Percentiles rank a stretch among this genome's conserved stretches.
Evolutionary conservation across 2,888 invertebrate species (phyloP).

Genomic region (Luperina nickerlii): DNA sequence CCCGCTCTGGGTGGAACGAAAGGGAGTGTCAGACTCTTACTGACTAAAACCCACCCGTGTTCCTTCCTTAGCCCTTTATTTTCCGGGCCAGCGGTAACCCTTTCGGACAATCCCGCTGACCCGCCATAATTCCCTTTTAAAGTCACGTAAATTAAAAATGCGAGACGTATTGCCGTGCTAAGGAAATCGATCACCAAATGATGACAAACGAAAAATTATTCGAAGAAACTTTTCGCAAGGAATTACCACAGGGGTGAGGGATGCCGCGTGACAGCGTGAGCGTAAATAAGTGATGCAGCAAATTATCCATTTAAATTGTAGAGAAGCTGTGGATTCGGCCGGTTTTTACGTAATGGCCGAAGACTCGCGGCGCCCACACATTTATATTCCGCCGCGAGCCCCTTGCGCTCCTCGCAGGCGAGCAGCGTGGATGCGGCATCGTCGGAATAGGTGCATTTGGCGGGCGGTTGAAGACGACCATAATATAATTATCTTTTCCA

Average conservation of each 20-base stretch:
- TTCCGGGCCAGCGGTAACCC: too few relatives aligned
- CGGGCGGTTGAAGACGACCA: neutral
- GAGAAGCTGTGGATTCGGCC: constrained; percentile 70
- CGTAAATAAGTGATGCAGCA: constrained; percentile 76
- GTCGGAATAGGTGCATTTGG: neutral
- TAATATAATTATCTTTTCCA: neutral
- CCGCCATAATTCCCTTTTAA: constrained; percentile 11
- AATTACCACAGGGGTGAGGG: constrained; percentile 63
- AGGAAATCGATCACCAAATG: constrained; percentile 62
- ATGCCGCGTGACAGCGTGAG: constrained; percentile 48
- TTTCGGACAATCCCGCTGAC: too few relatives aligned
- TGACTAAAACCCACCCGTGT: too few relatives aligned
- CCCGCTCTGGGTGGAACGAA: too few relatives aligned
- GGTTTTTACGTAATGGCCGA: constrained; percentile 69
- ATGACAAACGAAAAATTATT: constrained; percentile 70
- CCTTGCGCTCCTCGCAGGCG: neutral
- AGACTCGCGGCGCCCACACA: constrained; percentile 58
- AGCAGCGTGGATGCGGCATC: constrained; percentile 33
- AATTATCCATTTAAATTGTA: constrained; percentile 79
- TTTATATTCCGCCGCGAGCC: constrained; percentile 65
- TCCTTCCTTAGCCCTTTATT: too few relatives aligned
- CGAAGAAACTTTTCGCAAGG: constrained; percentile 59
- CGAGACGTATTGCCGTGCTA: constrained; percentile 43
- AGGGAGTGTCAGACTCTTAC: too few relatives aligned
- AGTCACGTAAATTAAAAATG: constrained; percentile 53